Evolutionary conservation across 2,888 invertebrate species (phyloP).

Genomic region (Callyntrura sp.): DNA sequence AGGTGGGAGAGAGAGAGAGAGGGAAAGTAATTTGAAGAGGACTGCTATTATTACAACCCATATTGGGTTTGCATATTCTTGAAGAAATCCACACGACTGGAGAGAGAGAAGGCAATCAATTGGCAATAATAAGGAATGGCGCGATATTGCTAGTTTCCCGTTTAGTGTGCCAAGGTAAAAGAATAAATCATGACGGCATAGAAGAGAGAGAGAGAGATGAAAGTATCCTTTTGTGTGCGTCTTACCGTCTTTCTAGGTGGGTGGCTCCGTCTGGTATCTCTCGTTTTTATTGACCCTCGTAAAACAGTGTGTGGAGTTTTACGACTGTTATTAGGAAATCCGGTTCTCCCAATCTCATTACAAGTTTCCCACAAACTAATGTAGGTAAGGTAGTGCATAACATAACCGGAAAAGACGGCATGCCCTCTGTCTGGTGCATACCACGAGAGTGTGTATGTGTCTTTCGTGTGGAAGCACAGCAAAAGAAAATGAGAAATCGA

Average conservation of each 20-base stretch:
- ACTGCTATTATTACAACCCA: not conserved
- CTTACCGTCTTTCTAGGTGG: constrained; percentile 1
- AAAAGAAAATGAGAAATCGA: constrained; percentile 32
- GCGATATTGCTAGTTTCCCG: not conserved
- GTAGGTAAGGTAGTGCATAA: not conserved
- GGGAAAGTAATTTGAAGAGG: no score
- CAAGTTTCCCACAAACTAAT: constrained; percentile 25
- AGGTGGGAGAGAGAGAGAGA: no score
- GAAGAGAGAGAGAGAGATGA: no score
- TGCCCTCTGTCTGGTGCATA: not conserved
- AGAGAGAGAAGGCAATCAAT: not conserved
- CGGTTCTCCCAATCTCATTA: constrained; percentile 71
- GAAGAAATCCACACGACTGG: not conserved
- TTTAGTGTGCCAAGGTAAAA: not conserved
- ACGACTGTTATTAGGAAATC: constrained; percentile 71
- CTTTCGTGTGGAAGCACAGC: not conserved
- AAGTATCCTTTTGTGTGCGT: no score
- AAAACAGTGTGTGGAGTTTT: constrained; percentile 57
- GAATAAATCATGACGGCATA: no score
- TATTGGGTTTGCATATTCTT: not conserved
- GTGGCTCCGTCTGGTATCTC: constrained; percentile 52
- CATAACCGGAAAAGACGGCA: not conserved
- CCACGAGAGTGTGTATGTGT: not conserved
- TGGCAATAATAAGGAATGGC: not conserved
- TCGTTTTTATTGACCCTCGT: constrained; percentile 65